Percentiles rank a stretch among this genome's conserved stretches.
Evolutionary conservation across 2,888 invertebrate species (phyloP).

Genomic region (Folsomia candida): DNA sequence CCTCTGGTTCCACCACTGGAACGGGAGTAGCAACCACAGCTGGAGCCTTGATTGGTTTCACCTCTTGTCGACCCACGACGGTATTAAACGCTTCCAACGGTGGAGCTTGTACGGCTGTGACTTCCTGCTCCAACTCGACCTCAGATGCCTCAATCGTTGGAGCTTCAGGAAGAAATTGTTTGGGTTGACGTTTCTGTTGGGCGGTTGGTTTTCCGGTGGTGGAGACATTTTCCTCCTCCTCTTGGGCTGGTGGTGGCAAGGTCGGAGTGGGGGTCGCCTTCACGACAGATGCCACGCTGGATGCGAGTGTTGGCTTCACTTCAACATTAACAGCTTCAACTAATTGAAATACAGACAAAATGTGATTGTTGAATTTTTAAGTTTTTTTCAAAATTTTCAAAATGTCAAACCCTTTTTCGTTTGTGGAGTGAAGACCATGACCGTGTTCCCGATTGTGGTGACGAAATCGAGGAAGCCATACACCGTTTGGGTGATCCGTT

Average conservation of each 20-base stretch:
- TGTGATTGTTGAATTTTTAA: too few species aligned
- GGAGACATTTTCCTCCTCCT: background rate
- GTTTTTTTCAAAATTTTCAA: background rate
- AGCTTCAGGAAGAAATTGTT: background rate
- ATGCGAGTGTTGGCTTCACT: constrained; percentile 4
- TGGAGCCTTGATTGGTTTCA: background rate
- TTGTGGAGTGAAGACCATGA: constrained; percentile 91
- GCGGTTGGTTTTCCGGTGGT: background rate
- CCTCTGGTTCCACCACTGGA: constrained; percentile 41
- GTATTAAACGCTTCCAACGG: background rate
- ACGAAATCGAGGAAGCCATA: constrained; percentile 92
- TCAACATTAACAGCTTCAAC: background rate
- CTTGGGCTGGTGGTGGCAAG: background rate
- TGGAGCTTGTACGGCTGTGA: background rate
- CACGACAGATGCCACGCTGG: background rate
- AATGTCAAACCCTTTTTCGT: constrained; percentile 53
- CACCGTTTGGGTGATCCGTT: constrained; percentile 79
- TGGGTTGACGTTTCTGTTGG: background rate
- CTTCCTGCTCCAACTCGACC: background rate
- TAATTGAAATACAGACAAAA: too few species aligned
- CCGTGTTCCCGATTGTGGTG: constrained; percentile 88
- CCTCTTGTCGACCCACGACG: background rate
- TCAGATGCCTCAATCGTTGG: constrained; percentile 8
- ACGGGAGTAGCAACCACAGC: background rate
- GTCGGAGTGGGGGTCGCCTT: background rate